Evolutionary conservation across 2,113 vertebrate species (phyloP).

Genomic region (Shinisaurus crocodilurus): DNA sequence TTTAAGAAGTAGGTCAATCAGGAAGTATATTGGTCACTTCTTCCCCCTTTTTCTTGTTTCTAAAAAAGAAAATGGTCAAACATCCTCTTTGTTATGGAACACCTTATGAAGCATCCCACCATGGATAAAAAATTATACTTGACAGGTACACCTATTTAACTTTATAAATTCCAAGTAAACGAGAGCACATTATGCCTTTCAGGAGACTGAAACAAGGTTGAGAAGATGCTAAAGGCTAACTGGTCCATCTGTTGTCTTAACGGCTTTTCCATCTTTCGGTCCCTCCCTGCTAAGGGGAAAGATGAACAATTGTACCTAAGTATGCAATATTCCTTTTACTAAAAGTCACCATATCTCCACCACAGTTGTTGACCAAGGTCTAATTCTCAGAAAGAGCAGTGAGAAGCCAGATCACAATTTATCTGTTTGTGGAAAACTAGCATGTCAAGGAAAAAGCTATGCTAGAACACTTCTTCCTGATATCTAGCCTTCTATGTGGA

Average conservation of each 20-base stretch:
- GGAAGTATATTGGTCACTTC: conserved; percentile 16
- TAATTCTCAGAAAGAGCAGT: neutral
- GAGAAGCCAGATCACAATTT: neutral
- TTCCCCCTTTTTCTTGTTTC: conserved; percentile 14
- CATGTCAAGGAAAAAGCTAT: neutral
- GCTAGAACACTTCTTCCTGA: neutral
- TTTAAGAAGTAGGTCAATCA: neutral
- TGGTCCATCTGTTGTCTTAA: conserved; percentile 23
- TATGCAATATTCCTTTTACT: neutral
- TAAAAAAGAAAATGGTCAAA: neutral
- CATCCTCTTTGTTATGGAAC: neutral
- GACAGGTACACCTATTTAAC: conserved; percentile 14
- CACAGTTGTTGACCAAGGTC: conserved; percentile 9
- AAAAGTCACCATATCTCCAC: neutral
- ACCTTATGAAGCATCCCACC: neutral
- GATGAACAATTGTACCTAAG: conserved; percentile 15
- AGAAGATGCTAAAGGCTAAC: conserved; percentile 30
- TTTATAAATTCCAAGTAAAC: conserved; percentile 36
- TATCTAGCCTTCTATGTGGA: neutral
- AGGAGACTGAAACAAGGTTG: neutral
- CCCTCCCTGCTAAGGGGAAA: neutral
- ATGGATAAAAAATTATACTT: conserved; percentile 42
- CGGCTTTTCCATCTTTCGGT: conserved; percentile 19
- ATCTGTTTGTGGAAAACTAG: neutral
- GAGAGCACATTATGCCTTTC: neutral